Conservation (phyloP, 2,797 vertebrate genomes). For the Alcedo atthis region DNA sequence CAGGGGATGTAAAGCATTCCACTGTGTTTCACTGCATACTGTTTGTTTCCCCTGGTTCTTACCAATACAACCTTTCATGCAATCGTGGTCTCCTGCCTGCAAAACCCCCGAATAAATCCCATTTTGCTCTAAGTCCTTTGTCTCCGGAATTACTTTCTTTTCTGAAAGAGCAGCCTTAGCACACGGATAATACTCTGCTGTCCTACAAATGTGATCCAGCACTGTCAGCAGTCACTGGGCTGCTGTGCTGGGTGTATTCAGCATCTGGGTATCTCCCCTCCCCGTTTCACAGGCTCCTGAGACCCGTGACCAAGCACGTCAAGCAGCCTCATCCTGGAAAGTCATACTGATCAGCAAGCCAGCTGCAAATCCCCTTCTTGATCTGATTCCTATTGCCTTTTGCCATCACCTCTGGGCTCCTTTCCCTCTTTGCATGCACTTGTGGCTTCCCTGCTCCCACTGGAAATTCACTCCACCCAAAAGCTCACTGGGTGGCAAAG, state of each 20-base stretch:
- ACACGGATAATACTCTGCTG: not conserved
- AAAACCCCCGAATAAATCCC: constrained; percentile 1
- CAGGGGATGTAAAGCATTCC: not conserved
- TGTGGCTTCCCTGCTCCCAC: not conserved
- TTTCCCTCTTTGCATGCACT: not conserved
- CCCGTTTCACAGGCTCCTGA: constrained; percentile 29
- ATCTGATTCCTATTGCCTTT: not conserved
- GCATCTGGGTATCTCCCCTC: not conserved
- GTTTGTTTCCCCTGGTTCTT: not conserved
- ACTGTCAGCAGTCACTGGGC: not conserved
- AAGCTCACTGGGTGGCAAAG: not conserved
- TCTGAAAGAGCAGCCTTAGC: constrained; percentile 13
- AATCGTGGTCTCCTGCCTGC: not conserved
- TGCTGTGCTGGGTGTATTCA: not conserved
- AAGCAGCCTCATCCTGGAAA: constrained; percentile 6
- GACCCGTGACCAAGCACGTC: constrained; percentile 9
- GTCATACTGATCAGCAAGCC: constrained; percentile 13
- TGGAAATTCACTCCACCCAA: not conserved
- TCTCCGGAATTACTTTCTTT: not conserved
- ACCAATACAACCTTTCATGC: not conserved
- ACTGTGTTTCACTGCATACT: not conserved
- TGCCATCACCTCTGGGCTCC: not conserved
- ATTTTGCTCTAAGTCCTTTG: not conserved
- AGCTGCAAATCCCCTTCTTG: constrained; percentile 11
- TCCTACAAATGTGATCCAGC: constrained; percentile 8